Evolutionary conservation across 2,797 vertebrate genomes (phyloP), one percentile per base, ranked within the genome.

Genomic region (Helicolenus hilgendorfi): DNA sequence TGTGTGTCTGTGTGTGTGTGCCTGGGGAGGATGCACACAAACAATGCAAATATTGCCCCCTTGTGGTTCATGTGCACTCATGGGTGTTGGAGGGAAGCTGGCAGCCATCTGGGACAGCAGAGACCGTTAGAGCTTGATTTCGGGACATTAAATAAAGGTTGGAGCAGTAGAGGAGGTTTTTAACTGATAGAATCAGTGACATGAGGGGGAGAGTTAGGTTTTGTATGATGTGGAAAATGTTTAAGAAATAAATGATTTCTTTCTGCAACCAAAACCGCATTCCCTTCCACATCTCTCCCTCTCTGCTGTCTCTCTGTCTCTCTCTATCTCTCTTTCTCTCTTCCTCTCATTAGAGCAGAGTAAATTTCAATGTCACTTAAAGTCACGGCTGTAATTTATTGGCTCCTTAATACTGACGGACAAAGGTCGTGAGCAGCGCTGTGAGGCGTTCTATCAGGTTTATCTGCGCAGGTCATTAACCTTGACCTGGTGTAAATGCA

Each of bases 11-110:
- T 71, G 77, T 79, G 67, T 49, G 60, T 79, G 85, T 33, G 93
- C 88, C 85, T 80, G 81, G 82, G 91, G 91, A 95, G 77, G 76
- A 91, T 33, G 77, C 89, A 91, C 77, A 93, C 96, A 96, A 97
- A 97, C 96, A 98, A 96, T 97, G 97, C 94, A 96, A 97, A 97
- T 97, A 98, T 98, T 99, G 99, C 99, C 99, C 98, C 98, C 99
- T 99, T 98, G 98, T 99, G 99, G 98, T 83, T 83, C 29, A 4
- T 87, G 71, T 60, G 79, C 77, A 88, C 92, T 93, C 91, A 81
- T 89, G 89, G 89, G 91, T 90, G 81, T 68, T 69, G 76, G 73
- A 77, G 72, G 70, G 36, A 75, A 80, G 72, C 73, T 71, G 81
- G 55, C 41, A 87, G 67, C 53, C 79, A 76, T 86, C 69, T 91